Percentiles rank a stretch among this genome's conserved stretches.
phyloP scores from a whole-genome alignment of 1,140 invertebrate species.

The Mactra quadrangularis region DNA sequence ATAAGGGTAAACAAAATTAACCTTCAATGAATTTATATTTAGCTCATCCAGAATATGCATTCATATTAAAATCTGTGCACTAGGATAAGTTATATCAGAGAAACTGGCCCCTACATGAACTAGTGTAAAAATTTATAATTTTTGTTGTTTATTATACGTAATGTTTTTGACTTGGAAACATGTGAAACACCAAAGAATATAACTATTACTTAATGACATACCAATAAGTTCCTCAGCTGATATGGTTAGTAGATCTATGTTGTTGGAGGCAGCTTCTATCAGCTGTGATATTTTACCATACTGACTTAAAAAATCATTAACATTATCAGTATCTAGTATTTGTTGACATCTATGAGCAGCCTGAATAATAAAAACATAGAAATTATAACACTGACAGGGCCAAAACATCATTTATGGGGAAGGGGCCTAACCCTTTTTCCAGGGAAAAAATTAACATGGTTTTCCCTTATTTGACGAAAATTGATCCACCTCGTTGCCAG shows the following conservation, averaged over 20 bases:
- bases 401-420: neutral
- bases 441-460: neutral
- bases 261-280: slow-evolving; percentile 29
- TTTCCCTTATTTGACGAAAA: neutral
- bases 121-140: too few relatives aligned
- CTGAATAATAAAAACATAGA: slow-evolving; percentile 13
- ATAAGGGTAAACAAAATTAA: too few relatives aligned
- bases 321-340: slow-evolving; percentile 15
- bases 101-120: too few relatives aligned
- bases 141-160: too few relatives aligned
- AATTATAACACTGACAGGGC: neutral
- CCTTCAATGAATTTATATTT: too few relatives aligned
- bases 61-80: too few relatives aligned
- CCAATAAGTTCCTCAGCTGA: slow-evolving; percentile 56
- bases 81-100: too few relatives aligned
- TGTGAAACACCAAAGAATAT: too few relatives aligned
- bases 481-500: neutral
- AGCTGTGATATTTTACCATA: slow-evolving; percentile 37
- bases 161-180: too few relatives aligned
- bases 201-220: too few relatives aligned
- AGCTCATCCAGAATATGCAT: too few relatives aligned
- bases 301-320: slow-evolving; percentile 18
- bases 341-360: neutral
- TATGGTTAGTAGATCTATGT: slow-evolving; percentile 22
- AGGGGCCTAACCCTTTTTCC: neutral